phyloP scores from a whole-genome alignment of 2,113 vertebrate genomes.

The Calidris pugnax region DNA sequence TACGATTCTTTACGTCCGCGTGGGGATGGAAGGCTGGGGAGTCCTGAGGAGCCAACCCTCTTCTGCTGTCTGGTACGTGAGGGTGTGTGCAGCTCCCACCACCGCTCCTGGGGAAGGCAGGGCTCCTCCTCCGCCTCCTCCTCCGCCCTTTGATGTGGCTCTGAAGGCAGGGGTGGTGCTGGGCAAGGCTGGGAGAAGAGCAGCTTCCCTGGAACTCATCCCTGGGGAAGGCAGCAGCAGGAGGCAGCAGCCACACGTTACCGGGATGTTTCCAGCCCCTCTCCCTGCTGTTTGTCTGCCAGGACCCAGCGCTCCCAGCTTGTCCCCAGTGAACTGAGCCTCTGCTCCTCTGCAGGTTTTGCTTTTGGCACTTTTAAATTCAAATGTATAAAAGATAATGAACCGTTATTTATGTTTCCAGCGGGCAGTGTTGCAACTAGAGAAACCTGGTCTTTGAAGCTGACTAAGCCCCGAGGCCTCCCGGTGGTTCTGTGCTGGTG shows the following conservation, averaged over 20 bases:
- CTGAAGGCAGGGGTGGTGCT: neutral
- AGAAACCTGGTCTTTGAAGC: neutral
- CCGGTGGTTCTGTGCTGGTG: neutral
- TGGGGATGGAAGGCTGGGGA: neutral
- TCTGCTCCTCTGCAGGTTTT: constrained; percentile 27
- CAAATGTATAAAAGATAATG: neutral
- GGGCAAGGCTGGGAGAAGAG: neutral
- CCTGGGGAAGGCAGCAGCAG: neutral
- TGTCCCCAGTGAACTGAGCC: neutral
- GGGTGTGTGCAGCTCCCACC: neutral
- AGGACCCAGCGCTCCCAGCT: neutral
- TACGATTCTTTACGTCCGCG: neutral
- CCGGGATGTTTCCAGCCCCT: neutral
- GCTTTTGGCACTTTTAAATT: constrained; percentile 35
- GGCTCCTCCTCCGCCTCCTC: neutral
- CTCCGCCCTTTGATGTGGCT: neutral
- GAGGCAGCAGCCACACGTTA: neutral
- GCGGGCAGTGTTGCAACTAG: neutral
- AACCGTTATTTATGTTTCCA: neutral
- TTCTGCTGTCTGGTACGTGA: fast-evolving
- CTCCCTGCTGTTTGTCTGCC: neutral
- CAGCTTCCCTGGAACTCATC: neutral
- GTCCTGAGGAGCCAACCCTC: neutral
- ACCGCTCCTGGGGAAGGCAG: neutral
- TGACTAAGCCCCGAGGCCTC: neutral